A percentile compares a stretch with the other conserved stretches of the same genome.
These are phyloP conservation scores for Amblyopsis hoosieri DNA, from an alignment of 2,797 vertebrate genomes.

Conservation along the genomic window DNA sequence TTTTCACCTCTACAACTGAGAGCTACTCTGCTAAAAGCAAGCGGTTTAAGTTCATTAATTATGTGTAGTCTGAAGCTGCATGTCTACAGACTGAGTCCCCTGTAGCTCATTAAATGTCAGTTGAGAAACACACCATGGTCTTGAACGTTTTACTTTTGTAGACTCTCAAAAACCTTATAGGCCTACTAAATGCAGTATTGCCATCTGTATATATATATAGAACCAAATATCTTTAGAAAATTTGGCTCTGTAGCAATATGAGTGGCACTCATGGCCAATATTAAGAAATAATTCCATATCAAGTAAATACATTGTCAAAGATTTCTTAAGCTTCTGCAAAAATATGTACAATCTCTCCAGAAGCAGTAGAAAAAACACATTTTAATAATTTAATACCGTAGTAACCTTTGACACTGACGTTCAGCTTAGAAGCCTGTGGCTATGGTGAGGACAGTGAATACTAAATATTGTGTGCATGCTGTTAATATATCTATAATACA, in stretches of 20 bases:
- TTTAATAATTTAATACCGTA: too few species aligned
- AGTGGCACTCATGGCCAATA: constrained; percentile 38
- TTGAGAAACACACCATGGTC: constrained; percentile 31
- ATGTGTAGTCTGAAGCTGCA: constrained; percentile 27
- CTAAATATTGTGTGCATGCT: too few species aligned
- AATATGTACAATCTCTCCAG: too few species aligned
- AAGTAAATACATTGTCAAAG: constrained; percentile 41
- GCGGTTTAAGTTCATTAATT: constrained; percentile 27
- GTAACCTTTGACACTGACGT: too few species aligned
- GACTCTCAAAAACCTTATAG: constrained; percentile 29
- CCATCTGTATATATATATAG: constrained; percentile 22
- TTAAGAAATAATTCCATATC: constrained; percentile 59
- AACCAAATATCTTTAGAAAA: constrained; percentile 34
- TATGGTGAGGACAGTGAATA: too few species aligned
- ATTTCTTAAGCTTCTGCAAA: constrained; percentile 34
- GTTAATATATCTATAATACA: too few species aligned
- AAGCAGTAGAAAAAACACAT: too few species aligned
- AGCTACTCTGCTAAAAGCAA: constrained; percentile 20
- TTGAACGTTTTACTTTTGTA: constrained; percentile 46
- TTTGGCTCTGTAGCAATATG: constrained; percentile 30
- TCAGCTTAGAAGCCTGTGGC: too few species aligned
- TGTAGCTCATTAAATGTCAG: constrained; percentile 53
- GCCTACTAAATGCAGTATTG: too few species aligned
- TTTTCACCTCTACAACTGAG: constrained; percentile 11
- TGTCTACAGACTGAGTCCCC: constrained; percentile 34